Evolutionary conservation across 2,888 invertebrate genomes (phyloP), one percentile per base, ranked within the genome.

Genomic region (Dilophus febrilis): DNA sequence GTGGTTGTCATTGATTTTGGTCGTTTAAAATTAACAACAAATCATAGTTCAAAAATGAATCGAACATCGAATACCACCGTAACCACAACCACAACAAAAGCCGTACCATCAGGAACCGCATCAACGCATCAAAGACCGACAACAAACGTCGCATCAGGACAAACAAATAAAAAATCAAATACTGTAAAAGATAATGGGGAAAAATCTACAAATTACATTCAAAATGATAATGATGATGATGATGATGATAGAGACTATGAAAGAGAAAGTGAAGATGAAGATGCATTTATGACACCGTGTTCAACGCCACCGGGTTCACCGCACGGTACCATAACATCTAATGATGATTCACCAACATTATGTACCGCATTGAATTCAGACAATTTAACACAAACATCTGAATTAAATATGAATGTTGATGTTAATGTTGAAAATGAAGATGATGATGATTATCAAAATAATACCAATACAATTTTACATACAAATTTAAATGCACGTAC

Each of bases 1-100:
- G 77, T 86, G 50, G 74, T 91, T 38, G 72, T 91, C 39, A 79
- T 94, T 35, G 94, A 94, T 67, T 84, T 95, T 57, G 95, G 95
- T 12, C 74, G 85, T 46, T 71, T 95, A 47, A 77, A 79, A 48
- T 64, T 82, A 32, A 64, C 65, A 12, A 71, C 71, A 54, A 59
- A 45, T 44, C 60, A 38, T 29, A 29, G 12, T 5, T n/a, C 29
- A 46, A 56, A 2, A 60, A 61, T 49, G 55, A 34, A 48, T 46
- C 12, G 46, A 43, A 13, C 61, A 51, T 47, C 57, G 56, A 45
- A 58, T 52, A 47, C 60, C 52, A 41, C 54, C 11, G 19, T 10
- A 12, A 28, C 16, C 1, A 12, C n/a, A 3, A 3, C 19, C 10
- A 17, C 30, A 18, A 22, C 29, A 29, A 29, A 10, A 29, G n/a